phyloP scores from a whole-genome alignment of 2,888 invertebrate genomes.

The Drosophila yooni region DNA sequence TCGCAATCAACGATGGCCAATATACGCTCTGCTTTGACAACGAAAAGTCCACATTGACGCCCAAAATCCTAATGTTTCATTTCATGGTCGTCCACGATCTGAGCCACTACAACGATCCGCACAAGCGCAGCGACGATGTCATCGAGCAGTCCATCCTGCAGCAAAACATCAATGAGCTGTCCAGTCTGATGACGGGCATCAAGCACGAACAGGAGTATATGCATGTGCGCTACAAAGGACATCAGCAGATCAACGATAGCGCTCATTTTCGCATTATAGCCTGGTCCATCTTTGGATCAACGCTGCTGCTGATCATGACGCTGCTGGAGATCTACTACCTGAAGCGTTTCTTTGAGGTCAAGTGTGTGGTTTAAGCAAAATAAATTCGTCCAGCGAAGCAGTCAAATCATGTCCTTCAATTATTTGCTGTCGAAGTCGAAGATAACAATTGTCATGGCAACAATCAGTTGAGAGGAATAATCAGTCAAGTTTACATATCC shows the following conservation, averaged over 20 bases:
- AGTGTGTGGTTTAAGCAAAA: constrained; percentile 51
- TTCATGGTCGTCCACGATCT: constrained; percentile 48
- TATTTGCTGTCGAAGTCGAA: background rate
- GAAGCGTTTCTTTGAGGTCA: constrained; percentile 73
- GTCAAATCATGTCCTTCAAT: background rate
- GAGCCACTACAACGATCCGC: constrained; percentile 36
- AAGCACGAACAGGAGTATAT: constrained; percentile 70
- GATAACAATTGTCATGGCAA: background rate
- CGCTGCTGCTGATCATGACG: constrained; percentile 54
- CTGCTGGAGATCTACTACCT: constrained; percentile 64
- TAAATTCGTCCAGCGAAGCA: background rate
- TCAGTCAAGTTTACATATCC: background rate
- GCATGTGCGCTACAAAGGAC: constrained; percentile 63
- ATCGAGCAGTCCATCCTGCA: constrained; percentile 60
- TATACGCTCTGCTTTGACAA: constrained; percentile 65
- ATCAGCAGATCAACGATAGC: constrained; percentile 51
- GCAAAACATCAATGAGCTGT: constrained; percentile 45
- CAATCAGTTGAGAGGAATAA: background rate
- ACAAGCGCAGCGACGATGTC: constrained; percentile 51
- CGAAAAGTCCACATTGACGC: constrained; percentile 56
- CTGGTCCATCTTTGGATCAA: constrained; percentile 64
- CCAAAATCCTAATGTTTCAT: constrained; percentile 70
- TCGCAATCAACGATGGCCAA: constrained; percentile 41
- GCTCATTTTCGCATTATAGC: constrained; percentile 58
- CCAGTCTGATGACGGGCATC: constrained; percentile 42